phyloP scores from a whole-genome alignment of 2,797 vertebrate genomes.

The Acomys russatus region DNA sequence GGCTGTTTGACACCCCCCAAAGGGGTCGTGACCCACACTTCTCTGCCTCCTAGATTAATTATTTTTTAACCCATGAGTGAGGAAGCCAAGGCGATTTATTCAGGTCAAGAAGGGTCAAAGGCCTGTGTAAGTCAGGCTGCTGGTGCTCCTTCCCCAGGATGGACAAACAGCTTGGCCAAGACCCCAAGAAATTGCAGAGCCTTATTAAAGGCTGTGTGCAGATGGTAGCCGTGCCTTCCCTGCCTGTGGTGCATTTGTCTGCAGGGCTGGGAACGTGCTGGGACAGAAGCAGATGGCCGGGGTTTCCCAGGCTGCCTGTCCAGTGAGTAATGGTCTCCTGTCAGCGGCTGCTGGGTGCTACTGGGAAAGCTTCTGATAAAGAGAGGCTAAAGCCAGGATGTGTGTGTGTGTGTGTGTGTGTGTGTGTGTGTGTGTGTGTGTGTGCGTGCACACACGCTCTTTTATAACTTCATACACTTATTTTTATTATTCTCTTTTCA shows the following conservation, averaged over 20 bases:
- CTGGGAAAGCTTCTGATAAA: background rate
- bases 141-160: conserved; percentile 48
- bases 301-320: conserved; percentile 43
- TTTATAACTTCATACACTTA: background rate
- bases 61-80: conserved; percentile 48
- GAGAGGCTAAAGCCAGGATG: background rate
- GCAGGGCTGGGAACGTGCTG: conserved; percentile 13
- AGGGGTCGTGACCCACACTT: background rate
- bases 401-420: background rate
- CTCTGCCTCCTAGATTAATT: conserved; percentile 66
- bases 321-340: background rate
- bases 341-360: background rate
- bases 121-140: conserved; percentile 77
- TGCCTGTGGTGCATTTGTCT: conserved; percentile 80
- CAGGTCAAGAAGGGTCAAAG: conserved; percentile 67
- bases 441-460: too few relatives aligned
- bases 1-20: background rate
- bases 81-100: conserved; percentile 85
- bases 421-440: background rate
- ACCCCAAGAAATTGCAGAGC: conserved; percentile 61
- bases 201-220: conserved; percentile 76
- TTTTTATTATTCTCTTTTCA: background rate
- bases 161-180: conserved; percentile 78
- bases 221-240: conserved; percentile 65
- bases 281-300: conserved; percentile 64